Evolutionary conservation across 1,140 invertebrate genomes (phyloP), one percentile per base, ranked within the genome.

Genomic region (Oncopodura yosiiana): DNA sequence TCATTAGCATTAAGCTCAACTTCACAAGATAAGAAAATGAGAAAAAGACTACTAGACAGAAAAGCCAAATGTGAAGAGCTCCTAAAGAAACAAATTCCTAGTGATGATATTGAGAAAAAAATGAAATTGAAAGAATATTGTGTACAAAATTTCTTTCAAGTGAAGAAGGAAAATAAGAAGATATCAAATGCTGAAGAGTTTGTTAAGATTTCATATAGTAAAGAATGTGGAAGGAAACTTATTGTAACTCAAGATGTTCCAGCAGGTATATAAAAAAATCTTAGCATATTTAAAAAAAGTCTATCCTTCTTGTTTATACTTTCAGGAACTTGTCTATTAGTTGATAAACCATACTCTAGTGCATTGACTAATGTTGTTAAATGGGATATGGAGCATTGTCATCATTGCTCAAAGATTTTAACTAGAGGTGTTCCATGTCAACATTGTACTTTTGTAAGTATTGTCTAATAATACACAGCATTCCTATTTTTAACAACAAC

Each of bases 361-460:
- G 37, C 27, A 4, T 21, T 53, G 9, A 29, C 43, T 19, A 44
- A 43, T 6, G 4, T 44, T n/a, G 12, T 53, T 5, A 21, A 16
- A 11, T 53, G 39, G 39, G 30, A 53, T 4, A 32, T 18, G 3
- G 19, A 29, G 18, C 37, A 53, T 41, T 53, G 51, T 45, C 26
- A 29, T n/a, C 12, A 24, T 14, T 53, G 51, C 23, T 19, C 16
- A n/a, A 36, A 21, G 11, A 2, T 5, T 12, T 11, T 44, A 4
- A 8, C 44, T 4, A 19, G 29, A 16, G 51, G 39, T 2, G 30
- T 53, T 5, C 39, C 51, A 8, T 53, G 51, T 36, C 26, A 30
- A 2, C 5, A 18, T 19, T 53, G 51, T 21, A 34, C 41, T 8
- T 53, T 53, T 44, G 51, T 53, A 44, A 53, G 51, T 9, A 8